Conservation (phyloP, 2,888 invertebrate genomes). For the Meteorus colon region DNA sequence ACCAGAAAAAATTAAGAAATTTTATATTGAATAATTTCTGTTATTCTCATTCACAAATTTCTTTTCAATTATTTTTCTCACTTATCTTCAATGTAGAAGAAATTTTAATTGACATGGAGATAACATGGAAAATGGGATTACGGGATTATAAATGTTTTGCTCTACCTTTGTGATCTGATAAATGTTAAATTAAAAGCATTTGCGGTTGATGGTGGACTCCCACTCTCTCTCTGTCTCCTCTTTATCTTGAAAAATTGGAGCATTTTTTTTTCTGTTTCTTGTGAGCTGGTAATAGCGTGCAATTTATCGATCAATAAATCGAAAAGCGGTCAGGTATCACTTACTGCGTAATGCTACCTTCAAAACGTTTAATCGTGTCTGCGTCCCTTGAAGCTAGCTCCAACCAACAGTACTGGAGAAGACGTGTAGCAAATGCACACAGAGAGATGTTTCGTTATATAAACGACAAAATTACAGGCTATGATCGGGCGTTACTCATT, state of each 20-base stretch:
- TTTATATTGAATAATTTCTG: background rate
- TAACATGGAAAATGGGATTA: background rate
- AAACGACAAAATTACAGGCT: constrained; percentile 62
- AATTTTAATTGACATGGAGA: background rate
- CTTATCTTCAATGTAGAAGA: background rate
- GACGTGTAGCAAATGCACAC: constrained; percentile 18
- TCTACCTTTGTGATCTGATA: constrained; percentile 30
- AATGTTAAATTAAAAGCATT: constrained; percentile 36
- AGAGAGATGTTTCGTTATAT: constrained; percentile 54
- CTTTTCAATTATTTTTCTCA: too few relatives aligned
- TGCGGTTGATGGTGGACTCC: background rate
- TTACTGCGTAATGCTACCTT: constrained; percentile 65
- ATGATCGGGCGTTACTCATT: constrained; percentile 59
- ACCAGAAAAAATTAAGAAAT: background rate
- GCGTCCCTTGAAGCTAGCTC: constrained; percentile 40
- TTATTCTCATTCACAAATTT: too few relatives aligned
- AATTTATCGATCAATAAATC: constrained; percentile 68
- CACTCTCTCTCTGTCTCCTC: constrained; percentile 37
- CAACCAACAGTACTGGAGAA: constrained; percentile 16
- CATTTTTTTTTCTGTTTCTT: background rate
- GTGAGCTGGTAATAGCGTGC: constrained; percentile 56
- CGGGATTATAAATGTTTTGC: background rate
- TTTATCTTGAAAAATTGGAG: too few relatives aligned
- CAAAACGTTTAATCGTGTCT: constrained; percentile 52
- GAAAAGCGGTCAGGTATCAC: constrained; percentile 64